Percentiles rank a stretch among this genome's conserved stretches.
Conservation (phyloP, 35 echinoderm and acorn worm species). For the Anneissia japonica region DNA sequence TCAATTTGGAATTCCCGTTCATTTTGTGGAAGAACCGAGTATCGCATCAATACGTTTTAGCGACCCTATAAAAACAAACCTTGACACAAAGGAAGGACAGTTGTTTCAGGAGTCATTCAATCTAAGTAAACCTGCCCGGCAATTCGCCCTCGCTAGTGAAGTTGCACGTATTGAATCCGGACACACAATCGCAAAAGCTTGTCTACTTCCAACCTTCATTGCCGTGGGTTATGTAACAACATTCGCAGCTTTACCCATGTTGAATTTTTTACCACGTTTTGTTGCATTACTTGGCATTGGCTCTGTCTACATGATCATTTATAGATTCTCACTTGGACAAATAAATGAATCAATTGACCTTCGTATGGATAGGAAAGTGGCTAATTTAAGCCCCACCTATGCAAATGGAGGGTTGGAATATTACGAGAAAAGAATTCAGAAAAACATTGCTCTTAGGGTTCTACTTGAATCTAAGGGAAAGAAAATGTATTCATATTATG, state of each 20-base stretch:
- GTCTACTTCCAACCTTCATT: constrained; percentile 52
- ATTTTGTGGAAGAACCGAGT: constrained; percentile 45
- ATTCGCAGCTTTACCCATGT: constrained; percentile 35
- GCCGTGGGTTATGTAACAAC: constrained; percentile 39
- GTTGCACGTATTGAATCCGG: constrained; percentile 33
- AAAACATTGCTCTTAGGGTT: constrained; percentile 63
- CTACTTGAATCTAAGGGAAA: constrained; percentile 70
- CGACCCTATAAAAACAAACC: constrained; percentile 32
- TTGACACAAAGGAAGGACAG: constrained; percentile 54
- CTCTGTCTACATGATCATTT: constrained; percentile 35
- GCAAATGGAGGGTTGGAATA: constrained; percentile 78
- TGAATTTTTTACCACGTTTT: constrained; percentile 29
- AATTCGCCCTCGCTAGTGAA: constrained; percentile 71
- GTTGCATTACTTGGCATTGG: constrained; percentile 19
- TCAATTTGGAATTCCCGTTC: constrained; percentile 65
- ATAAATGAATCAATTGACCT: constrained; percentile 60
- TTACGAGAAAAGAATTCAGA: constrained; percentile 60
- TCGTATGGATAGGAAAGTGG: constrained; percentile 41
- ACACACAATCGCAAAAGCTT: constrained; percentile 26
- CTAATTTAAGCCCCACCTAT: constrained; percentile 49
- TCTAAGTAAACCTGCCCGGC: constrained; percentile 55
- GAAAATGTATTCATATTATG: constrained; percentile 81
- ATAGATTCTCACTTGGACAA: constrained; percentile 42
- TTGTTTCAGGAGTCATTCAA: constrained; percentile 45
- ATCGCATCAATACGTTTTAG: constrained; percentile 24